Base-by-base conservation (phyloP, 1,140 invertebrate species). In the Amphibalanus amphitrite region DNA sequence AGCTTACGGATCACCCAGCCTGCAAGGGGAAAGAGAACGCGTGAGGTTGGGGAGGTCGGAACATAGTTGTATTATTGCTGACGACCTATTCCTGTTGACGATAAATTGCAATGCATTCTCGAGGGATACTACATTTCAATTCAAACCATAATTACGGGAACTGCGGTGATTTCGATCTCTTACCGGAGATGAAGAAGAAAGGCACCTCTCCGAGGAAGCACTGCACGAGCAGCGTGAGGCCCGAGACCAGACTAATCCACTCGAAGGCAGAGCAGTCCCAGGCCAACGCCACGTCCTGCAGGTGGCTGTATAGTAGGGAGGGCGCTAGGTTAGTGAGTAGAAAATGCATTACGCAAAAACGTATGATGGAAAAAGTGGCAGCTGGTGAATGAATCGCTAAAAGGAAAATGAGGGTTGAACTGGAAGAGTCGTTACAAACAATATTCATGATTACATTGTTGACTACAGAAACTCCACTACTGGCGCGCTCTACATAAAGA, bases 141-240 rank as follows among this genome's bases (percentile, higher is more conserved):
- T 6, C 38, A 38, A 8, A 38, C 6, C 38, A 38, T 8, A 38
- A 38, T 6, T 38, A 6, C 38, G 38, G 38, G 38, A n/a, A n/a
- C n/a, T n/a, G n/a, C n/a, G n/a, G n/a, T n/a, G n/a, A n/a, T n/a
- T n/a, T n/a, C 1, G 47, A 59, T 23, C 1, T 23, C 47, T 59
- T 20, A 59, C 86, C 86, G 26, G 91, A 92, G 23, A 92, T 77
- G 78, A 93, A 93, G 81, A 95, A 90, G 75, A 94, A 92, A 0
- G 91, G 91, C 72, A 93, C 79, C 81, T 95, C 92, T n/a, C 93
- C 93, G 29, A 87, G 81, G 75, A 95, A 88, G 74, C 89, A 90
- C 78, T 93, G 90, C 69, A 93, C 85, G 6, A 86, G 86, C 77
- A 89, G 87, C 6, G 87, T 86, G 0, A 88, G 75, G 0, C 93